Evolutionary conservation across 1,140 invertebrate species (phyloP).

Genomic region (Pemphigus obesinymphae): DNA sequence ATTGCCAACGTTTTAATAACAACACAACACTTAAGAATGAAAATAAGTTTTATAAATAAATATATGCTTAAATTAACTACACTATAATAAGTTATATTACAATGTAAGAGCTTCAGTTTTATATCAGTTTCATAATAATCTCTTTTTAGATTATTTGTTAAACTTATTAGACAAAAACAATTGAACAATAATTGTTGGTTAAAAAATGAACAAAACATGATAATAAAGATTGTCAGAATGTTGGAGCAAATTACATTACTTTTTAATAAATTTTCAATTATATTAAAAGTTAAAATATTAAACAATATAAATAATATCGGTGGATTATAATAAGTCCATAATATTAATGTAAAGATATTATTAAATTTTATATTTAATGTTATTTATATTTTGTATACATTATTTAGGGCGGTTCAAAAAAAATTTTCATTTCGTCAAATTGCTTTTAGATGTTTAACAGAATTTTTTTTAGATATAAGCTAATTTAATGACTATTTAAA

Average conservation of each 20-base stretch:
- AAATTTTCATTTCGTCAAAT: too few relatives aligned
- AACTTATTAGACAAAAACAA: neutral
- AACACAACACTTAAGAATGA: neutral
- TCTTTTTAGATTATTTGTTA: too few relatives aligned
- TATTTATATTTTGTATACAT: neutral
- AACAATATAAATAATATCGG: neutral
- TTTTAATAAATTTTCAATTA: neutral
- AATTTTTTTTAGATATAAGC: too few relatives aligned
- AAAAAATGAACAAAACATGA: neutral
- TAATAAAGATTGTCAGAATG: neutral
- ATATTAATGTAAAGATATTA: neutral
- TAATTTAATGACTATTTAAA: too few relatives aligned
- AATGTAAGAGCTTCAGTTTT: neutral
- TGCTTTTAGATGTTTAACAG: too few relatives aligned
- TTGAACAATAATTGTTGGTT: neutral
- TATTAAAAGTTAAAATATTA: neutral
- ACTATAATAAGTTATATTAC: neutral
- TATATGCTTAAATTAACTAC: neutral
- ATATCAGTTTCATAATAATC: neutral
- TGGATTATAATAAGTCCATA: neutral
- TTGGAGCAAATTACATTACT: too few relatives aligned
- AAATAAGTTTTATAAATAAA: neutral
- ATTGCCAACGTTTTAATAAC: neutral
- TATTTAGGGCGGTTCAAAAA: neutral
- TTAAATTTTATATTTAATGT: neutral